A percentile compares a stretch with the other conserved stretches of the same genome.
Conservation (phyloP, 2,113 vertebrate genomes). For the Gymnogyps californianus region DNA sequence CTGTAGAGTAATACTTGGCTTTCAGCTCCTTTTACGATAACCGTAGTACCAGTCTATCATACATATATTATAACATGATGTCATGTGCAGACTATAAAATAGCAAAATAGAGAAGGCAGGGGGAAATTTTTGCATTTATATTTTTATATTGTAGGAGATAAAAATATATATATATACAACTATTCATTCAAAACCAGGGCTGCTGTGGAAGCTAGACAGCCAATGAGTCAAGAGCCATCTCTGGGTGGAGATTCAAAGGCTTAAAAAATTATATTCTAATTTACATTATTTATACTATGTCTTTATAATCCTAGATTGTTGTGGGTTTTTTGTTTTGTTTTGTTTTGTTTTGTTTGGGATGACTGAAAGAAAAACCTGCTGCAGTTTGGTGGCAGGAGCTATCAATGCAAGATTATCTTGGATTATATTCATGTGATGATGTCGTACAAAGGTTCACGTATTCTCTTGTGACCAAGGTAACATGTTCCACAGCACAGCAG, state of each 20-base stretch:
- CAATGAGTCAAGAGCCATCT: conserved; percentile 61
- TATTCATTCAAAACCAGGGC: conserved; percentile 68
- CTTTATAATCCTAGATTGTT: conserved; percentile 72
- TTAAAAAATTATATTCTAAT: conserved; percentile 72
- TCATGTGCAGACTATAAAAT: conserved; percentile 46
- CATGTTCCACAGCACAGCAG: conserved; percentile 35
- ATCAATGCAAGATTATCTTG: conserved; percentile 65
- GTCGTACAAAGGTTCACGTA: conserved; percentile 42
- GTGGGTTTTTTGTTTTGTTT: conserved; percentile 54
- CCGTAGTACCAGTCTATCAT: conserved; percentile 35
- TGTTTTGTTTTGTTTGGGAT: conserved; percentile 53
- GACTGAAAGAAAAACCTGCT: conserved; percentile 67
- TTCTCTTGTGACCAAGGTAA: conserved; percentile 61
- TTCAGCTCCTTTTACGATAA: conserved; percentile 52
- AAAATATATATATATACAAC: conserved; percentile 46
- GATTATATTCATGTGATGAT: conserved; percentile 37
- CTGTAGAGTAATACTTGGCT: conserved; percentile 54
- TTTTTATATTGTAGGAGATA: conserved; percentile 59
- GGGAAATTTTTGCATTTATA: conserved; percentile 63
- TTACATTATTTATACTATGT: conserved; percentile 76
- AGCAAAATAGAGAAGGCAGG: conserved; percentile 45
- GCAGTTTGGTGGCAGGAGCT: conserved; percentile 45
- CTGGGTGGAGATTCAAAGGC: conserved; percentile 62
- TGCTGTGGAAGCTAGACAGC: conserved; percentile 67
- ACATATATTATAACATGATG: conserved; percentile 38